phyloP scores from a whole-genome alignment of 2,113 vertebrate genomes.

The Lanius collurio region DNA sequence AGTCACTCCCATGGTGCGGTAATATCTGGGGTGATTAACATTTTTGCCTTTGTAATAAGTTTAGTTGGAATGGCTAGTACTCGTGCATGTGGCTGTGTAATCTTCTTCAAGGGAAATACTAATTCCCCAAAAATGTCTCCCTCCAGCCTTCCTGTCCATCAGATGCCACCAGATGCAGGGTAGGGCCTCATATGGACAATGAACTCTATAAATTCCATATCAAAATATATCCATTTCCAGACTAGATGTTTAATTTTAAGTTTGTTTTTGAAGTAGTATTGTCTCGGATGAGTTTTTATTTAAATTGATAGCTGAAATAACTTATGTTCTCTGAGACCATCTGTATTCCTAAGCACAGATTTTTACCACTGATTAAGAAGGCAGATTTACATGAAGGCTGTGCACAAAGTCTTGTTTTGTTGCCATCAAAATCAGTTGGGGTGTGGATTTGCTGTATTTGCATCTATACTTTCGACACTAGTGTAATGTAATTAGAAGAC shows the following conservation, averaged over 20 bases:
- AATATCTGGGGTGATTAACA: not conserved
- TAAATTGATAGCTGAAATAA: not conserved
- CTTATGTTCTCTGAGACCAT: not conserved
- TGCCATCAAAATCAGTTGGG: not conserved
- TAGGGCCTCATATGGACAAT: not conserved
- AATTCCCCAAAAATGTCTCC: not conserved
- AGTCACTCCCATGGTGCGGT: not conserved
- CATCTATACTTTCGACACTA: not conserved
- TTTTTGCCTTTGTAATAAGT: slow-evolving; percentile 6
- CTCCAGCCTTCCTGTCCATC: not conserved
- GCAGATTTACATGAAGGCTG: not conserved
- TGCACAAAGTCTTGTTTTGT: not conserved
- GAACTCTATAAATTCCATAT: not conserved
- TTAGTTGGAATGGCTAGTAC: not conserved
- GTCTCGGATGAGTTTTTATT: not conserved
- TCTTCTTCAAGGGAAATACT: not conserved
- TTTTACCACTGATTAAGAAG: not conserved
- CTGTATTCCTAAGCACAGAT: not conserved
- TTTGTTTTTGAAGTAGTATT: not conserved
- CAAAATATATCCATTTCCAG: not conserved
- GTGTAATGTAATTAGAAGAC: not conserved
- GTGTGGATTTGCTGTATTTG: not conserved
- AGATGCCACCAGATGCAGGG: not conserved
- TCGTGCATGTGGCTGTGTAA: not conserved
- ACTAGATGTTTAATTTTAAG: not conserved